phyloP scores from a whole-genome alignment of 2,888 invertebrate genomes.

The Melinopterus prodromus region DNA sequence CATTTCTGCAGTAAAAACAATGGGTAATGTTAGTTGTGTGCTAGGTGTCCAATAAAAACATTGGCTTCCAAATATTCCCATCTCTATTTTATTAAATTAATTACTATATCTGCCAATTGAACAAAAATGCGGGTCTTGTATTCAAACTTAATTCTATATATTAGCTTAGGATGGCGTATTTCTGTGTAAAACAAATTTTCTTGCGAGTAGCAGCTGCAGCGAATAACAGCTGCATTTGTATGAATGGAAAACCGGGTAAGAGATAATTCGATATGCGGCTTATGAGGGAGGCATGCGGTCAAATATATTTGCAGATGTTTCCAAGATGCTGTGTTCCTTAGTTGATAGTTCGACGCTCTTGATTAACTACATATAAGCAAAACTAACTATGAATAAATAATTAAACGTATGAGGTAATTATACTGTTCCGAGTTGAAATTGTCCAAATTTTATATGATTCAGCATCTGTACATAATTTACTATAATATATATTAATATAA shows the following conservation, averaged over 20 bases:
- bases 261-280: constrained; percentile 40
- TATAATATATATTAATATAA: constrained; percentile 34
- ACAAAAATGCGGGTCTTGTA: constrained; percentile 56
- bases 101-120: constrained; percentile 58
- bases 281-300: constrained; percentile 43
- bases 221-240: constrained; percentile 28
- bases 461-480: constrained; percentile 44
- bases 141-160: constrained; percentile 48
- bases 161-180: constrained; percentile 51
- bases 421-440: constrained; percentile 44
- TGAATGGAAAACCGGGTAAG: constrained; percentile 30
- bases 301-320: constrained; percentile 47
- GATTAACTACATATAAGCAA: constrained; percentile 27
- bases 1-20: not conserved
- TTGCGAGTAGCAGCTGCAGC: not conserved
- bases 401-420: constrained; percentile 26
- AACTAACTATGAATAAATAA: not conserved
- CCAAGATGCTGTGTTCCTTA: constrained; percentile 49
- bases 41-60: constrained; percentile 9
- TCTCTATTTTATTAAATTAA: constrained; percentile 45
- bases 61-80: constrained; percentile 44
- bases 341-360: constrained; percentile 39
- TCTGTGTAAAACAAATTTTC: constrained; percentile 41
- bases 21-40: constrained; percentile 19
- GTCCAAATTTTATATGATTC: constrained; percentile 52